Evolutionary conservation across 23 tunicate genomes (phyloP).

Genomic region (Oikopleura dioica): DNA sequence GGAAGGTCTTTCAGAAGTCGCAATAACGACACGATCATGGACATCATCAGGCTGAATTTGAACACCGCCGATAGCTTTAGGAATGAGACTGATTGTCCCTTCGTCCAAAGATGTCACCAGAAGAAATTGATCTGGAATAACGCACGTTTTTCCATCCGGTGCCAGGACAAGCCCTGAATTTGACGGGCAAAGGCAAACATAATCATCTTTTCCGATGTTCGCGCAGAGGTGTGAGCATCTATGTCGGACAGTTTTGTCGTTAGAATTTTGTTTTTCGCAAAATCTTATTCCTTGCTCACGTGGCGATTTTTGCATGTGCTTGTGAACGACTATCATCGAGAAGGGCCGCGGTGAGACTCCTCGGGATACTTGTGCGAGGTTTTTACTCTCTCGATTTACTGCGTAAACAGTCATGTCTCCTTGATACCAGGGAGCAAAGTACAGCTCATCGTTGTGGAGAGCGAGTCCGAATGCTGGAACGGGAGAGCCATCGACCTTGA

Average conservation of each 20-base stretch:
- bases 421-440: conserved; percentile 20
- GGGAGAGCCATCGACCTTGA: conserved; percentile 14
- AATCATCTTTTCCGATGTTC: conserved; percentile 19
- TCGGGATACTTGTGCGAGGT: background rate
- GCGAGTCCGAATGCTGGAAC: conserved; percentile 53
- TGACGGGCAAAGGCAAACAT: conserved; percentile 71
- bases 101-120: conserved; percentile 56
- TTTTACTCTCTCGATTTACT: background rate
- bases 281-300: background rate
- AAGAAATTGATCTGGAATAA: conserved; percentile 56
- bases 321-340: background rate
- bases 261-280: too few species aligned
- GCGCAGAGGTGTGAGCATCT: conserved; percentile 63
- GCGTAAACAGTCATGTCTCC: background rate
- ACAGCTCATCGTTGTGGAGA: conserved; percentile 29
- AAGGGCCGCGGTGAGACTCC: background rate
- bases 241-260: too few species aligned
- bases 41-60: background rate
- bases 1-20: conserved; percentile 54
- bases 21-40: conserved; percentile 21
- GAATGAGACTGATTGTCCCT: conserved; percentile 43
- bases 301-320: background rate
- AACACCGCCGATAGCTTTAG: conserved; percentile 21
- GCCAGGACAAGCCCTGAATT: conserved; percentile 59
- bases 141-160: conserved; percentile 17